These are phyloP conservation scores for Narcine bancroftii DNA, from an alignment of 2,113 vertebrate genomes.

Conservation along the genomic window DNA sequence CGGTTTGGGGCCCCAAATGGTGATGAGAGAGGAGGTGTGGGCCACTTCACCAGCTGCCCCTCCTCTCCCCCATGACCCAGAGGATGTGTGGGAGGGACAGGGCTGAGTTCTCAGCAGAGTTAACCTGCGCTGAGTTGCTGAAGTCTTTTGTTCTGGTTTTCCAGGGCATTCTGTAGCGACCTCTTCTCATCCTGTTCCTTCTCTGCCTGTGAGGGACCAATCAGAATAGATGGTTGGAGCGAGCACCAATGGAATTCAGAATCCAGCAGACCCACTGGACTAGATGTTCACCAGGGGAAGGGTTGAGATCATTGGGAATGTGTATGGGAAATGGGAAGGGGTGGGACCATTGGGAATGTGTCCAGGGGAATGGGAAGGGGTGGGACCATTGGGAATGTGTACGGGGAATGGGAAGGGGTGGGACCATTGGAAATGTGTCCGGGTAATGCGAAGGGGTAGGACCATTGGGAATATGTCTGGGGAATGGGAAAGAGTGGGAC, in stretches of 20 bases:
- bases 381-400: not conserved
- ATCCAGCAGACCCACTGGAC: not conserved
- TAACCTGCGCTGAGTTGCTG: conserved; percentile 63
- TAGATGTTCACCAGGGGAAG: too few species aligned
- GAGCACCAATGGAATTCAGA: not conserved
- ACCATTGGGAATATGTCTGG: not conserved
- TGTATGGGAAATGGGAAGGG: not conserved
- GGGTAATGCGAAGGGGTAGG: not conserved
- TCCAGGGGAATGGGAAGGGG: not conserved
- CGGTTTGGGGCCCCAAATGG: too few species aligned
- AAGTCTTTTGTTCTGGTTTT: conserved; percentile 52
- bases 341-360: not conserved
- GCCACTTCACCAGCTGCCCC: too few species aligned
- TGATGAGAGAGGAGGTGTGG: too few species aligned
- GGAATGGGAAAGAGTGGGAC: not conserved
- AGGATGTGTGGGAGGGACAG: not conserved
- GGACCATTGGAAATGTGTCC: not conserved
- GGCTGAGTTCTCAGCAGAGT: not conserved
- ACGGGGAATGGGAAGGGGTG: not conserved
- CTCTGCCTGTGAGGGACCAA: conserved; percentile 47
- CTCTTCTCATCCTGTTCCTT: conserved; percentile 52
- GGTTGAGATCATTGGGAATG: not conserved
- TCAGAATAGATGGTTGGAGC: not conserved
- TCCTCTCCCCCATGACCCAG: too few species aligned
- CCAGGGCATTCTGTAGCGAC: conserved; percentile 48